Evolutionary conservation across 1,140 invertebrate genomes (phyloP).

Genomic region (Arctopsyche grandis): DNA sequence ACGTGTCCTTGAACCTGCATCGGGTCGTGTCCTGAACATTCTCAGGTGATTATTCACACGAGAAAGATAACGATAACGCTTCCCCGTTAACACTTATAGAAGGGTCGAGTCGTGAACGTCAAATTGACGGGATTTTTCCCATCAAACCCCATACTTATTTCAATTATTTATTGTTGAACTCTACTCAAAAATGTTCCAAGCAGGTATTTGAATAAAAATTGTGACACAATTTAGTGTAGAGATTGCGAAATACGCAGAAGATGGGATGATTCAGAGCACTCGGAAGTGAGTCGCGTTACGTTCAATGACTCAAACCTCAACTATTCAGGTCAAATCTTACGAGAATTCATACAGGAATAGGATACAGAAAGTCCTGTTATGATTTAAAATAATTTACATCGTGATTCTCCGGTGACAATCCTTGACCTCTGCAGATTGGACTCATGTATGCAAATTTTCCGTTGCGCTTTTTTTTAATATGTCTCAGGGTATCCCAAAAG

Average conservation of each 20-base stretch:
- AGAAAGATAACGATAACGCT: neutral
- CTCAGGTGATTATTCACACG: constrained; percentile 35
- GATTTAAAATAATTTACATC: no score
- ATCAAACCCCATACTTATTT: neutral
- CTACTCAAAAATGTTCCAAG: no score
- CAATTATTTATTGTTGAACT: neutral
- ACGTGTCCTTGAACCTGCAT: constrained; percentile 28
- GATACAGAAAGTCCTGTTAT: no score
- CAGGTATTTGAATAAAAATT: neutral
- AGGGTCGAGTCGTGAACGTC: no score
- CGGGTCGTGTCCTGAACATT: constrained; percentile 27
- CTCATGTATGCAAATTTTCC: no score
- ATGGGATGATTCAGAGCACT: neutral
- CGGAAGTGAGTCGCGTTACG: neutral
- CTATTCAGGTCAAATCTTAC: neutral
- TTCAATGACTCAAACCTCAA: neutral
- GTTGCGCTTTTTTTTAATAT: no score
- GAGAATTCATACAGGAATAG: no score
- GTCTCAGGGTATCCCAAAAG: no score
- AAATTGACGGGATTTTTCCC: neutral
- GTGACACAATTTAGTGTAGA: neutral
- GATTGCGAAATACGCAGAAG: no score
- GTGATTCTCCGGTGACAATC: no score
- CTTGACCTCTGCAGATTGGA: no score
- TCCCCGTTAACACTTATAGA: constrained; percentile 10